phyloP scores from a whole-genome alignment of 2,888 invertebrate genomes.

The Eupithecia tripunctaria region DNA sequence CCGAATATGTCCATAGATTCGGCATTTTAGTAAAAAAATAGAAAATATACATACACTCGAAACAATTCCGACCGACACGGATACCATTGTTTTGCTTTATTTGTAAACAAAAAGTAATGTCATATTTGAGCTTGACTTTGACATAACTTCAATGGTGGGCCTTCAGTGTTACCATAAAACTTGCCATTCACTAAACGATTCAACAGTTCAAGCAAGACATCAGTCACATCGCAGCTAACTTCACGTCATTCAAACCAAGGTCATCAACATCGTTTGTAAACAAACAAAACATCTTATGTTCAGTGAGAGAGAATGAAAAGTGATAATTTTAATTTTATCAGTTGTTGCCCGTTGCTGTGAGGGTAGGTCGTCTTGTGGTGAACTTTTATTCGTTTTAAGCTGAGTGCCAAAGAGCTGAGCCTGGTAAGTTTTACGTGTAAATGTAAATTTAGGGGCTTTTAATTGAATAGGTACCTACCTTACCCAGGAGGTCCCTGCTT shows the following conservation, averaged over 20 bases:
- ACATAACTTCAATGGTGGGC: neutral
- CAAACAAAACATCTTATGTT: slow-evolving; percentile 1
- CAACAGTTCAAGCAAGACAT: neutral
- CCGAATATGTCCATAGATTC: slow-evolving; percentile 59
- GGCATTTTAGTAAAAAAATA: slow-evolving; percentile 47
- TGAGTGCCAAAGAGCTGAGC: neutral
- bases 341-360: neutral
- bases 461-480: no score
- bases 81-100: neutral
- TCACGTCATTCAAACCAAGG: neutral
- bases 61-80: neutral
- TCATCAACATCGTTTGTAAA: neutral
- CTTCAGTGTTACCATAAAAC: neutral
- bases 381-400: neutral
- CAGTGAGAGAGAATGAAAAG: neutral
- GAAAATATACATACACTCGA: neutral
- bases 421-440: neutral
- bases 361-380: neutral
- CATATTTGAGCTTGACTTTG: neutral
- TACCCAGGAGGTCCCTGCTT: neutral
- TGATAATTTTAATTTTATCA: neutral
- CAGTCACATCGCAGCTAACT: slow-evolving; percentile 4
- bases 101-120: slow-evolving; percentile 26
- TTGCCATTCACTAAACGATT: neutral
- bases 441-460: neutral